Evolutionary conservation across 2,888 invertebrate species (phyloP).

Genomic region (Aethes cnicana): DNA sequence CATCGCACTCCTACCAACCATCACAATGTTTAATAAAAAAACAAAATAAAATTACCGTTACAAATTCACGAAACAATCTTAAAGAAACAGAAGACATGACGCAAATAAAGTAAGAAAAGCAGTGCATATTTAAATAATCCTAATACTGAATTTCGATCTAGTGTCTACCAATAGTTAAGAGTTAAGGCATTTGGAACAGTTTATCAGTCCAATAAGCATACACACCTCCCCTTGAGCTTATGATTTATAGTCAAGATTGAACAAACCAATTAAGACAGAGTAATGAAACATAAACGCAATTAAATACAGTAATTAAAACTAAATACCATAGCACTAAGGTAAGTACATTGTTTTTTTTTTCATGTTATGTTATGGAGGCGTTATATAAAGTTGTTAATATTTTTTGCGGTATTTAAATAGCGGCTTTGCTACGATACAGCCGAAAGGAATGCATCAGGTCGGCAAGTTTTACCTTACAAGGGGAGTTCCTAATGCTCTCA

Average conservation of each 20-base stretch:
- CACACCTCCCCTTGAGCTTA: constrained; percentile 38
- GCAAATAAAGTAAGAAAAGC: constrained; percentile 51
- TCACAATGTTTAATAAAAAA: constrained; percentile 60
- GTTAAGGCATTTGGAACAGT: constrained; percentile 15
- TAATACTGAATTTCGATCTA: constrained; percentile 30
- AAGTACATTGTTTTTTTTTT: constrained; percentile 13
- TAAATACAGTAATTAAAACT: constrained; percentile 18
- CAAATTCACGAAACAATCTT: constrained; percentile 15
- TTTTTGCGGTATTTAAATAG: constrained; percentile 34
- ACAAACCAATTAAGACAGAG: constrained; percentile 11
- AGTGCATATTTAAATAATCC: constrained; percentile 36
- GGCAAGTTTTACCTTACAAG: constrained; percentile 77
- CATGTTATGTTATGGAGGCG: constrained; percentile 10
- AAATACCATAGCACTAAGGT: constrained; percentile 20
- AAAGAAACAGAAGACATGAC: constrained; percentile 23
- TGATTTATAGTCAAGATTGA: constrained; percentile 13
- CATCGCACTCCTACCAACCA: constrained; percentile 70
- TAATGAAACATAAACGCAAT: constrained; percentile 24
- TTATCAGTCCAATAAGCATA: constrained; percentile 19
- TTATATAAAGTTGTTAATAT: constrained; percentile 5
- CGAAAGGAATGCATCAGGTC: constrained; percentile 51
- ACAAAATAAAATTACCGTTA: constrained; percentile 35
- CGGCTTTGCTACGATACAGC: constrained; percentile 41
- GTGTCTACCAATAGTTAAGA: constrained; percentile 22
- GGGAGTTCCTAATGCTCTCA: constrained; percentile 74